These are phyloP conservation scores for Anguilla megastoma DNA, from an alignment of 2,797 vertebrate species.

Conservation along the genomic window DNA sequence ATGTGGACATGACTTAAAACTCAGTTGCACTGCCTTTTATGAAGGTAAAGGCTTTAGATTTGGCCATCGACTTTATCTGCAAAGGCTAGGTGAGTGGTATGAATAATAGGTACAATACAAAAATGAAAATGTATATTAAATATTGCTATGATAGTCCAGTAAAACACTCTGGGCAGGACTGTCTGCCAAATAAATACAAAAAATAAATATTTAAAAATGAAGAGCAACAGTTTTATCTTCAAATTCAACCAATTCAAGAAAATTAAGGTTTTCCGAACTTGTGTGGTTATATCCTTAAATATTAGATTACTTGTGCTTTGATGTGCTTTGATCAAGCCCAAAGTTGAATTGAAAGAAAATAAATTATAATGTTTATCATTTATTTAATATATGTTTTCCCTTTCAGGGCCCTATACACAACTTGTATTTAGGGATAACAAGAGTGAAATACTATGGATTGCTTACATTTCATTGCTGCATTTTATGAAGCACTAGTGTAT, in stretches of 20 bases:
- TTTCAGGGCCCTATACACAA: constrained; percentile 16
- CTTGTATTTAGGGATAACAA: constrained; percentile 2
- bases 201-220: not conserved
- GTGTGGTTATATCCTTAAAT: not conserved
- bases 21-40: not conserved
- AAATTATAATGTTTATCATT: not conserved
- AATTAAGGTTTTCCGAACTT: not conserved
- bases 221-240: not conserved
- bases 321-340: constrained; percentile 54
- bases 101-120: not conserved
- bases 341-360: constrained; percentile 30
- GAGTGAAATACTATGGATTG: constrained; percentile 5
- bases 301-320: constrained; percentile 54
- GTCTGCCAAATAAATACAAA: not conserved
- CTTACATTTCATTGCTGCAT: not conserved
- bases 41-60: not conserved
- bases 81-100: not conserved
- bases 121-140: not conserved
- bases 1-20: constrained; percentile 8
- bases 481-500: constrained; percentile 28
- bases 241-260: constrained; percentile 16
- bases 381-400: constrained; percentile 9
- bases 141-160: not conserved
- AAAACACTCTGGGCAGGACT: not conserved
- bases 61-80: not conserved